phyloP scores from a whole-genome alignment of 1,140 invertebrate genomes.

The Papilio xuthus region DNA sequence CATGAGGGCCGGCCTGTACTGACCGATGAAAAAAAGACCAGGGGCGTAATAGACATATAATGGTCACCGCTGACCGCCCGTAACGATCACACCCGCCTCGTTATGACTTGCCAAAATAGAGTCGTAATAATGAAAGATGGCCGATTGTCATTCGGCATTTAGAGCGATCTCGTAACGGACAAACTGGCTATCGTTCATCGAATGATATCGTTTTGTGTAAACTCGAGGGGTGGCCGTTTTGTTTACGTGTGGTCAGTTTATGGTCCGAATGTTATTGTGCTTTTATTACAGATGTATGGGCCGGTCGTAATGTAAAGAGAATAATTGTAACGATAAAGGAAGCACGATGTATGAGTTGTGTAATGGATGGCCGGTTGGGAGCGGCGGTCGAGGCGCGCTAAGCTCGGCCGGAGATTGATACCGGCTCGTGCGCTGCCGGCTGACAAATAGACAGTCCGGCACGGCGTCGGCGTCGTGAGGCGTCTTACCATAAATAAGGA shows the following conservation, averaged over 20 bases:
- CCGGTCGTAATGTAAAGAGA: constrained; percentile 40
- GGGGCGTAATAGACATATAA: constrained; percentile 60
- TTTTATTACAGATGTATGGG: constrained; percentile 56
- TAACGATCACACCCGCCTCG: constrained; percentile 64
- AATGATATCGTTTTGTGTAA: constrained; percentile 48
- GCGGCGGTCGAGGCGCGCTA: constrained; percentile 43
- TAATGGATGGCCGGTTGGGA: constrained; percentile 40
- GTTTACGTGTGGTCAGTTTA: constrained; percentile 73
- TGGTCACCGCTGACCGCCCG: constrained; percentile 63
- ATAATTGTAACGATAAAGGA: constrained; percentile 45
- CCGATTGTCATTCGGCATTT: constrained; percentile 72
- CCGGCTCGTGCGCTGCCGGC: constrained; percentile 54
- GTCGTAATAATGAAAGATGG: constrained; percentile 73
- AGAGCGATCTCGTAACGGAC: constrained; percentile 64
- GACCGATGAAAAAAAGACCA: constrained; percentile 67
- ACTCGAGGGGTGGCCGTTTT: constrained; percentile 67
- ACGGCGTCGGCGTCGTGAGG: constrained; percentile 72
- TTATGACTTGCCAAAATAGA: constrained; percentile 78
- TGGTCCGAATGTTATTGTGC: constrained; percentile 48
- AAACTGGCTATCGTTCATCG: constrained; percentile 59
- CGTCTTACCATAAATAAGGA: constrained; percentile 80
- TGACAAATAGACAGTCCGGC: constrained; percentile 76
- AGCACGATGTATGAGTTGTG: constrained; percentile 27
- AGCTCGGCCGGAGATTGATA: constrained; percentile 72
- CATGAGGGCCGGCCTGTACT: constrained; percentile 77